Evolutionary conservation across 2,113 vertebrate genomes (phyloP), one percentile per base, ranked within the genome.

Genomic region (Colinus virginianus): DNA sequence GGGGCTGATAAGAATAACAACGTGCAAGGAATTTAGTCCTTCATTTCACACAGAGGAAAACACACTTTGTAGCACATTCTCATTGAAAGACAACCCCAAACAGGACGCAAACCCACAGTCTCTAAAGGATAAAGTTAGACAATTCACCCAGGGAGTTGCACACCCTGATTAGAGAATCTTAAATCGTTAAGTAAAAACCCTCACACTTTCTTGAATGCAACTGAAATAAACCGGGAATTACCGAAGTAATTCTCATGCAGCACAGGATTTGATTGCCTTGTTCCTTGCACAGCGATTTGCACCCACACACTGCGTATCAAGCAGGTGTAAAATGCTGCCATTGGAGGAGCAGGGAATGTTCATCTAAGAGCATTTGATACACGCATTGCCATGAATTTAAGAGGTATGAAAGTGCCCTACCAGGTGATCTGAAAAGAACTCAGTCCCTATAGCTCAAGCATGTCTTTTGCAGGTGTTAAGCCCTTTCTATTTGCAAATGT

Each of bases 1-100:
- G 63, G 70, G 46, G 69, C 69, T 97, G 96, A 96, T 96, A 97
- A 97, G 93, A 90, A 42, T 46, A 94, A 84, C 78, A 36, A 26
- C 7, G 5, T 53, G 63, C 0, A 32, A 72, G 82, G 77, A 95
- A 96, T 96, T 87, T 68, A 88, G 55, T 46, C 78, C 71, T 88
- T 76, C 77, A 10, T 71, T 84, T 79, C 90, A 86, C 81, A 64
- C 55, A 42, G 66, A 77, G 63, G 45, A 76, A 95, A 87, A 90
- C 32, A 78, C 76, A 90, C 20, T 93, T 77, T 78, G 63, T 59
- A 66, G 69, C 34, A 53, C 69, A 84, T 64, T 93, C 88, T 85
- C 3, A 0, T 75, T 86, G 69, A 91, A 96, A 83, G 72, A 77
- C 78, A 77, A 38, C 43, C 18, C 25, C n/a, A 55, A 59, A 88